Evolutionary conservation across 2,113 vertebrate genomes (phyloP), one percentile per base, ranked within the genome.

Genomic region (Nerophis ophidion): DNA sequence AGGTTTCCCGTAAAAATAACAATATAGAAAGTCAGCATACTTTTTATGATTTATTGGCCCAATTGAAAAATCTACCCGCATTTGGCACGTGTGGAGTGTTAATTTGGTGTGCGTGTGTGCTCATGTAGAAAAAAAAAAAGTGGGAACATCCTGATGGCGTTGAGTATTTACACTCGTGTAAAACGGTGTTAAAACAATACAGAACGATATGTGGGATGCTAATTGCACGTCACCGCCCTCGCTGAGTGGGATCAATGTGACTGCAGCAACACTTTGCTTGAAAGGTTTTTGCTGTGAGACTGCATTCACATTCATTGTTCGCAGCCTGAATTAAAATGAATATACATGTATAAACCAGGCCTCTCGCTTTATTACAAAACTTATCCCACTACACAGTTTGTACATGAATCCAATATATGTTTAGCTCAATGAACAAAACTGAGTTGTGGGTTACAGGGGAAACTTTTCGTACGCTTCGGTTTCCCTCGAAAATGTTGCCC

Each of bases 141-240:
- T 38, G 65, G n/a, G 54, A 36, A 61, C 53, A 44, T 48, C 51
- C 16, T 53, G 26, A 59, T 34, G 1, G 40, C 14, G 40, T 42
- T 3, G 19, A 66, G 58, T 68, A 66, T 74, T 80, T 68, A 70
- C 61, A 69, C 51, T 62, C n/a, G 60, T 47, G 53, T 59, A 59
- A 60, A 77, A 69, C 72, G 50, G 34, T 44, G 64, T 58, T 15
- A 66, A 66, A 62, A 66, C 57, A 68, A 60, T 55, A 53, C 15
- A 12, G 35, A 52, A 44, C 8, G 15, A 71, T 62, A 77, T 64
- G 71, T 63, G 49, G 71, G 66, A 44, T 62, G 71, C 60, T 64
- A n/a, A 68, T 79, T 74, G 48, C 61, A 66, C 62, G 16, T 68
- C 58, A 58, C 33, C 19, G 51, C 40, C 58, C 59, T 72, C 48